These are phyloP conservation scores for Drosophila robusta DNA, from an alignment of 2,888 invertebrate genomes.

Conservation along the genomic window DNA sequence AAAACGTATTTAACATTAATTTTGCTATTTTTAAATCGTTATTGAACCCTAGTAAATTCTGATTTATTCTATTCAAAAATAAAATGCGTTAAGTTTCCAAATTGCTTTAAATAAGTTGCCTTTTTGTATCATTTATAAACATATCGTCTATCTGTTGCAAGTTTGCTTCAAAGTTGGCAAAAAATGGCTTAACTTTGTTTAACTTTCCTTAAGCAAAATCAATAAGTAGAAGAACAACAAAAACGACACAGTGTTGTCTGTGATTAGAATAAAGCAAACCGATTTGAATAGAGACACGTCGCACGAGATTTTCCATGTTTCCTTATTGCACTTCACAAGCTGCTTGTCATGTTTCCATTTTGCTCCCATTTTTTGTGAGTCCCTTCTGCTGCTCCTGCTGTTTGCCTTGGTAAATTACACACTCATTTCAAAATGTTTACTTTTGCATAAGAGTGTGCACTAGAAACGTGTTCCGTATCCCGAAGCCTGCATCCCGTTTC, in stretches of 20 bases:
- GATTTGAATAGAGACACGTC: constrained; percentile 42
- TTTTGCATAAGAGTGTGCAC: constrained; percentile 56
- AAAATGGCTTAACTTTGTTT: constrained; percentile 16
- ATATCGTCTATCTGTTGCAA: not conserved
- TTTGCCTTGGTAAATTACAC: constrained; percentile 78
- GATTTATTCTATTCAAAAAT: no score
- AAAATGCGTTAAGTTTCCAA: no score
- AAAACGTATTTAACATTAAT: no score
- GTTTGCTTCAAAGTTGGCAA: constrained; percentile 7
- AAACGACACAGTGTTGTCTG: constrained; percentile 9
- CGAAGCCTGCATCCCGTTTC: constrained; percentile 66
- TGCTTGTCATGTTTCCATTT: constrained; percentile 40
- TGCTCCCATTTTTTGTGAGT: constrained; percentile 21
- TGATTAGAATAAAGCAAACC: constrained; percentile 51
- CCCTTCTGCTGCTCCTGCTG: constrained; percentile 37
- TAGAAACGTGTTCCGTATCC: constrained; percentile 53
- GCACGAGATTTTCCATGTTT: constrained; percentile 36
- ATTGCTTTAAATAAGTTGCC: no score
- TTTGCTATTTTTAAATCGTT: no score
- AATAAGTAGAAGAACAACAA: not conserved
- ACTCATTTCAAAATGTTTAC: constrained; percentile 74
- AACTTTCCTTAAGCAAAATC: constrained; percentile 27
- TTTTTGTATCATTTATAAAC: not conserved
- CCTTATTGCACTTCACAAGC: constrained; percentile 30
- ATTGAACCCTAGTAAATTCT: no score